Conservation (phyloP, 2,797 vertebrate genomes). For the Pipistrellus nathusii region DNA sequence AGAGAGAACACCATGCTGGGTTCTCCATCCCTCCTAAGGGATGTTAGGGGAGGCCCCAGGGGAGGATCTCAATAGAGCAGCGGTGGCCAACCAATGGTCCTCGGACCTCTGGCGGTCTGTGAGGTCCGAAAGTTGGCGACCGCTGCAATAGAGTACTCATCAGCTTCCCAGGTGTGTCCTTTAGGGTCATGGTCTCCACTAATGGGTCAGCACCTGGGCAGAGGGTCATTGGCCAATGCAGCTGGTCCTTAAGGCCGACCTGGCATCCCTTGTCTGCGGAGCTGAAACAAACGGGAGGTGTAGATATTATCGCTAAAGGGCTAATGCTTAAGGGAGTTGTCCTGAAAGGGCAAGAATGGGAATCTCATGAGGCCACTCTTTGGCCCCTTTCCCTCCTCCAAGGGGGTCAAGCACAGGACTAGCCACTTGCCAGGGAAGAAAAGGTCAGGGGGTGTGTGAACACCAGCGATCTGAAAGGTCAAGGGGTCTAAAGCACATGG, state of each 20-base stretch:
- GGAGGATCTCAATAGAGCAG: not conserved
- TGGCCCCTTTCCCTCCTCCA: not conserved
- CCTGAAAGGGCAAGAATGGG: not conserved
- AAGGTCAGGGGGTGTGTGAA: not conserved
- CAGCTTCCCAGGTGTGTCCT: not conserved
- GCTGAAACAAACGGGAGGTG: not conserved
- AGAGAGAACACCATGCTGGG: not conserved
- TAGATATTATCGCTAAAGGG: not conserved
- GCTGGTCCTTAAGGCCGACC: not conserved
- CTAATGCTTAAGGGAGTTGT: not conserved
- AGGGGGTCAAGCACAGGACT: not conserved
- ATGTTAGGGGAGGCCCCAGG: not conserved
- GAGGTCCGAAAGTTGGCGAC: too few species aligned
- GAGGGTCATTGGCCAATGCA: not conserved
- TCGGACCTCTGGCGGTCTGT: too few species aligned
- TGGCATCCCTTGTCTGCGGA: not conserved
- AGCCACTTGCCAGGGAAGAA: not conserved
- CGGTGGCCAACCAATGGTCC: too few species aligned
- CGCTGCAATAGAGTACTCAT: not conserved
- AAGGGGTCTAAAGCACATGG: not conserved
- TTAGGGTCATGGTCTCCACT: not conserved
- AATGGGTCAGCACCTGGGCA: not conserved
- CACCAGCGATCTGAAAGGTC: not conserved
- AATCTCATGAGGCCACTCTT: not conserved
- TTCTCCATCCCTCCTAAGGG: not conserved